phyloP scores from a whole-genome alignment of 2,113 vertebrate species.

The Tragelaphus scriptus region DNA sequence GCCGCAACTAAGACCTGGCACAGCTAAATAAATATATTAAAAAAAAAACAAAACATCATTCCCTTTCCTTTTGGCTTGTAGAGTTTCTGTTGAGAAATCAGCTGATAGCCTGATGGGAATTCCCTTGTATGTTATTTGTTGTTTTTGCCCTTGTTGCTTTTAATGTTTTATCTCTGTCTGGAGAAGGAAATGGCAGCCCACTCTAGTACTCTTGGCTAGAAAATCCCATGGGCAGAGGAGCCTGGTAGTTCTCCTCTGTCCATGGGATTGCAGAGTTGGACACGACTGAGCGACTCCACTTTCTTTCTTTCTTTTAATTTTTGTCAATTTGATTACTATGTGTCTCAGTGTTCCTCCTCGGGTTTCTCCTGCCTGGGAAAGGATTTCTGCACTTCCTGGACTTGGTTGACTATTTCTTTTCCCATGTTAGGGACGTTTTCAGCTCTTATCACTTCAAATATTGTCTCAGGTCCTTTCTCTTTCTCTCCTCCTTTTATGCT shows the following conservation, averaged over 20 bases:
- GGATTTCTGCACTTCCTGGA: not conserved
- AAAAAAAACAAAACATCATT: not conserved
- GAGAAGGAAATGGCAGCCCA: no score
- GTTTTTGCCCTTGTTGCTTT: not conserved
- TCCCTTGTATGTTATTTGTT: not conserved
- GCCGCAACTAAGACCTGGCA: no score
- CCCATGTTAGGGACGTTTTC: not conserved
- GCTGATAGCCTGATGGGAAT: not conserved
- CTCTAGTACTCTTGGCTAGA: no score
- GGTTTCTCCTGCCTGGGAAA: not conserved
- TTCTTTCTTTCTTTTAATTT: not conserved
- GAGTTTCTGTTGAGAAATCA: not conserved
- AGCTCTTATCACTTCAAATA: not conserved
- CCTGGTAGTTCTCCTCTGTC: no score
- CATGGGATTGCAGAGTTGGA: no score
- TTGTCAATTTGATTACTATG: not conserved
- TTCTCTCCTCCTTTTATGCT: not conserved
- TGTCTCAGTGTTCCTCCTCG: not conserved
- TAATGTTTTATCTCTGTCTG: not conserved
- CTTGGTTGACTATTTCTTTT: not conserved
- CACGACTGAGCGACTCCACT: no score
- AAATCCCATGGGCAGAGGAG: no score
- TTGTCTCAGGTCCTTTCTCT: not conserved
- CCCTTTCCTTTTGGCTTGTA: not conserved
- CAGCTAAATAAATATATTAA: no score